Evolutionary conservation across 2,797 vertebrate species (phyloP).

Genomic region (Phrynocephalus vlangalii): DNA sequence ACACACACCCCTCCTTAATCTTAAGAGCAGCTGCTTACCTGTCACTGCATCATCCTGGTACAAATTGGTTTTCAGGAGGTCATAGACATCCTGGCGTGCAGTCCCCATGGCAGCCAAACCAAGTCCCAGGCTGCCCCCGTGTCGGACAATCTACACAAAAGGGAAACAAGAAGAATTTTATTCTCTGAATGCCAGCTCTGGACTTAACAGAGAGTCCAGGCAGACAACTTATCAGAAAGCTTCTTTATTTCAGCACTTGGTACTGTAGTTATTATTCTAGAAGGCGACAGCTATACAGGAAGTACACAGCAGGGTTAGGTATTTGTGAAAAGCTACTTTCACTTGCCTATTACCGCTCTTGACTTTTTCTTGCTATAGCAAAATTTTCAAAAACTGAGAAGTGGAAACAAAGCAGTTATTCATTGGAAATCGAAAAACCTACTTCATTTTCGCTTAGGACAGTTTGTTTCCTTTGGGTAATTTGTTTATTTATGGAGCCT

Average conservation of each 20-base stretch:
- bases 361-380: not conserved
- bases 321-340: not conserved
- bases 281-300: not conserved
- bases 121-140: slow-evolving; percentile 94
- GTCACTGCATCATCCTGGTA: slow-evolving; percentile 99
- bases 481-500: not conserved
- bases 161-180: not conserved
- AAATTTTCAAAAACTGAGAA: not conserved
- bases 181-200: not conserved
- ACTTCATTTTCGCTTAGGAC: not conserved
- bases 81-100: slow-evolving; percentile 96
- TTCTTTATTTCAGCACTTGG: not conserved
- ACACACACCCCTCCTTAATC: slow-evolving; percentile 33
- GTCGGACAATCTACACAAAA: slow-evolving; percentile 91
- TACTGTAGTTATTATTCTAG: not conserved
- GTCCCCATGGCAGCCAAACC: slow-evolving; percentile 97
- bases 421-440: not conserved
- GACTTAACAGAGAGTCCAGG: not conserved
- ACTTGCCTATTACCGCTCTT: too few relatives aligned
- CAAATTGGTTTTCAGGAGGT: slow-evolving; percentile 98
- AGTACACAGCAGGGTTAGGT: too few relatives aligned
- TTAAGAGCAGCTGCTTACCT: slow-evolving; percentile 78
- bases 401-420: not conserved
- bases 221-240: not conserved
- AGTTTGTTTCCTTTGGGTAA: not conserved